Evolutionary conservation across 2,888 invertebrate species (phyloP), one percentile per base, ranked within the genome.

Genomic region (Pedicia rivosa): DNA sequence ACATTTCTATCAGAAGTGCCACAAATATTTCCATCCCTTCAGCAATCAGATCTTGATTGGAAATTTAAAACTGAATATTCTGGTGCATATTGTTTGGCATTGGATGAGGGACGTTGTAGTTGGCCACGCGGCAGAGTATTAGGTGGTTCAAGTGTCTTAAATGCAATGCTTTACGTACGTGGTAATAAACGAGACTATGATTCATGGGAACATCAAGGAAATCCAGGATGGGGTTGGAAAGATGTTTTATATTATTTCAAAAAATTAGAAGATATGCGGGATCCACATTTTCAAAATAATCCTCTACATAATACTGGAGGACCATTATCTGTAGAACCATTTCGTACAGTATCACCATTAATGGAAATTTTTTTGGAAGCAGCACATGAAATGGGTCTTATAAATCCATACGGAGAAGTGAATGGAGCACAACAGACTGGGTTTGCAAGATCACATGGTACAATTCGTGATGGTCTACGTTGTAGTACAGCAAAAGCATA

Each of bases 121-220:
- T 82, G 80, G 81, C 82, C 82, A 1, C 67, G 87, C 17, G 87
- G 79, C 1, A 81, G 78, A 62, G 76, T 78, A 5, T 62, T 84
- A 14, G 78, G 78, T 15, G 91, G 91, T 0, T 78, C 77, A 10
- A 84, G 86, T 49, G 78, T 79, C 2, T 60, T 90, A 3, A 91
- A 91, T 54, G 90, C 87, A 13, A 90, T 92, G 90, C 65, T 86
- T 40, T 90, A 90, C 50, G 66, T 88, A 0, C 65, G 91, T 37
- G 91, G 90, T 0, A 87, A 91, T 52, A 70, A 69, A 35, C 67
- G 63, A 3, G 91, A 91, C 53, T 92, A 87, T 54, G 84, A 92
- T 50, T 62, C 66, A n/a, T 92, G 91, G 91, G 78, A 72, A 14
- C 55, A 53, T 9, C 53, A 78, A 51, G 91, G 90, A 0, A 78